Evolutionary conservation across 2,797 vertebrate genomes (phyloP), one percentile per base, ranked within the genome.

Genomic region (Poeciliopsis infans): DNA sequence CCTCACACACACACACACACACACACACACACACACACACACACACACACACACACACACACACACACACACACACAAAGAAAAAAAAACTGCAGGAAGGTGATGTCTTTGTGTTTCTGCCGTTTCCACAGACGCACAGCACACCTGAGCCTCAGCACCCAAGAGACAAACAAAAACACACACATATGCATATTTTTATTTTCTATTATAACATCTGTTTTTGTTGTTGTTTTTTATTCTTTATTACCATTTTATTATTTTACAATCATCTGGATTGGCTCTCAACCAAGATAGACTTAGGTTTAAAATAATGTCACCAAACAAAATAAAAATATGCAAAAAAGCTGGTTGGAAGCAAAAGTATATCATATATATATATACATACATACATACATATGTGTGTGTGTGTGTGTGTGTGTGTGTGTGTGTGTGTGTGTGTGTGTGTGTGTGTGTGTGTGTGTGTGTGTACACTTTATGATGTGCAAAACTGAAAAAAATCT

Each of bases 71-170:
- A 46, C 46, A 15, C 46, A 1, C 46, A 15, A 1, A 16, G 70
- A 46, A 76, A 46, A 28, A 20, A 74, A 53, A 78, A 39, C 10
- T 28, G 57, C 23, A 53, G 64, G 57, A 61, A 69, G 36, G 55
- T 72, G 75, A 71, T n/a, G 1, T 79, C 71, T 77, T 75, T 75
- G 25, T 53, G 64, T 75, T 75, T 75, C 20, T 47, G 70, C 31
- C 39, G 43, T 71, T 70, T 68, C 47, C 31, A 64, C 7, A 49
- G 55, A 41, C 31, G 71, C 77, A 72, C 31, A 23, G 23, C 25
- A 43, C 89, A 86, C 85, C 83, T 89, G 87, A 88, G 81, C 82
- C 72, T 49, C 49, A 78, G 47, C 53, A 83, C 77, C 82, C 28
- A 53, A 86, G 83, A 71, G 68, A 46, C 68, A 45, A 39, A 57